Percentiles rank a stretch among this genome's conserved stretches.
Evolutionary conservation across 1,140 invertebrate species (phyloP).

Genomic region (Galleria mellonella): DNA sequence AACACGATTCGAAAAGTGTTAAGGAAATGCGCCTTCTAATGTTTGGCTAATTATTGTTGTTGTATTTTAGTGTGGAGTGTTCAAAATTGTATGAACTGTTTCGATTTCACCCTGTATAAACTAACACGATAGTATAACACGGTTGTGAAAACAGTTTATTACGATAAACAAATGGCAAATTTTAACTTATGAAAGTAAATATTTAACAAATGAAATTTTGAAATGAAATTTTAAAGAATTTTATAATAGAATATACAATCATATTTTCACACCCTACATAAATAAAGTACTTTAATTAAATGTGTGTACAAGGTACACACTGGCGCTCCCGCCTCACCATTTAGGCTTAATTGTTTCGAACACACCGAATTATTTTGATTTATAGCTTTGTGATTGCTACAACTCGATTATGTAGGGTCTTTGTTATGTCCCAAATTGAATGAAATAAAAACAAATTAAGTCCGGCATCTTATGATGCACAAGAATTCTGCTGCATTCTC

Average conservation of each 20-base stretch:
- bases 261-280: constrained; percentile 7
- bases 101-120: too few species aligned
- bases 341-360: constrained; percentile 58
- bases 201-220: too few species aligned
- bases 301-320: constrained; percentile 12
- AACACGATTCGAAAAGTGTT: too few species aligned
- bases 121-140: too few species aligned
- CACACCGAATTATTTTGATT: constrained; percentile 69
- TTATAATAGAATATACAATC: too few species aligned
- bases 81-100: too few species aligned
- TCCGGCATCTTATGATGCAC: constrained; percentile 8
- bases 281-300: constrained; percentile 23
- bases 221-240: neutral
- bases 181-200: too few species aligned
- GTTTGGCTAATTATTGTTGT: too few species aligned
- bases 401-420: constrained; percentile 61
- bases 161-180: too few species aligned
- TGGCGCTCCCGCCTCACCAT: constrained; percentile 28
- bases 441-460: constrained; percentile 66
- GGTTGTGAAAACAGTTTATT: too few species aligned
- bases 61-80: too few species aligned
- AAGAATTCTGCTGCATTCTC: neutral
- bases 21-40: too few species aligned
- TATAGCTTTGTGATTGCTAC: constrained; percentile 66
- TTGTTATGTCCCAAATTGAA: constrained; percentile 48